These are phyloP conservation scores for Trachelipus rathkii DNA, from an alignment of 1,140 invertebrate genomes.

Conservation along the genomic window DNA sequence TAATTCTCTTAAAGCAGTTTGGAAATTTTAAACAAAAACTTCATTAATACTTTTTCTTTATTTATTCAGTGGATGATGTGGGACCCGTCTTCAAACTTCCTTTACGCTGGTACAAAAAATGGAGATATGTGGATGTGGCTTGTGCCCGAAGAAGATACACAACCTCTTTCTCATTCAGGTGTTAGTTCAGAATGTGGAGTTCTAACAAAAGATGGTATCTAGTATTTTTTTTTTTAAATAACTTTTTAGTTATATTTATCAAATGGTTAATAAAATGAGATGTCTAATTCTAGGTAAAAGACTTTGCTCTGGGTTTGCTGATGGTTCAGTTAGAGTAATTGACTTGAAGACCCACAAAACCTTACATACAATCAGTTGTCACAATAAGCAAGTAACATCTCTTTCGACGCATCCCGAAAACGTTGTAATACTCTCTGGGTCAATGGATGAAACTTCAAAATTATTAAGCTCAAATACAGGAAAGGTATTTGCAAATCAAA, in stretches of 20 bases:
- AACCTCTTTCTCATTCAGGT: conserved; percentile 14
- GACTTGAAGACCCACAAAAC: background rate
- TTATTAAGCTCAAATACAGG: background rate
- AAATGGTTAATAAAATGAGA: no score
- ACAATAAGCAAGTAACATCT: background rate
- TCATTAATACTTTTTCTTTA: no score
- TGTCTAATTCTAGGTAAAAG: background rate
- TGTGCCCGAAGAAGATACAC: conserved; percentile 20
- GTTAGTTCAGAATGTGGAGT: conserved; percentile 20
- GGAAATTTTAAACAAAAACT: no score
- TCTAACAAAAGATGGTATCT: conserved; percentile 21
- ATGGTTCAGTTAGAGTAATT: background rate
- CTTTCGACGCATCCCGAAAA: background rate
- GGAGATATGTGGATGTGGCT: conserved; percentile 31
- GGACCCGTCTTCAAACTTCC: conserved; percentile 20
- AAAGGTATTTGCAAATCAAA: background rate
- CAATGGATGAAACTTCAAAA: background rate
- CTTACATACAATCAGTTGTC: background rate
- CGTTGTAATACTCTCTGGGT: background rate
- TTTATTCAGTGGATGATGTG: conserved; percentile 20
- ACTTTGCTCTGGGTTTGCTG: background rate
- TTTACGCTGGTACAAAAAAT: conserved; percentile 19
- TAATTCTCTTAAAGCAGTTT: no score
- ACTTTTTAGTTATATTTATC: no score
- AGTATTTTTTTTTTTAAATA: no score